Evolutionary conservation across 1,140 invertebrate species (phyloP), one percentile per base, ranked within the genome.

Genomic region (Triops longicaudatus): DNA sequence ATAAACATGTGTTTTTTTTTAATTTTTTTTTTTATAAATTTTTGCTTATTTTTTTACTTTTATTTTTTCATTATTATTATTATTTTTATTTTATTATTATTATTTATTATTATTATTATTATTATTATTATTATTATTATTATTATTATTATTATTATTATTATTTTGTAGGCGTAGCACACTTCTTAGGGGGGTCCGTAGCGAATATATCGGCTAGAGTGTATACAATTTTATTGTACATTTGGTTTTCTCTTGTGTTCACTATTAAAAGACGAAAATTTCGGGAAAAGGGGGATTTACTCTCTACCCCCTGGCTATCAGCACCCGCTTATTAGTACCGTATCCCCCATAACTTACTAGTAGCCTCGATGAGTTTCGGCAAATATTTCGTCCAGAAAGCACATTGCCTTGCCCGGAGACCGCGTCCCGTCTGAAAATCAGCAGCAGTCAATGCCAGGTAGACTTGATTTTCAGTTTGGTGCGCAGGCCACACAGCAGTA

Each of bases 351-450:
- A 14, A 63, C 63, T 14, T 77, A 77, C 76, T 73, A 26, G 72
- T 72, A 22, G 72, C 31, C 14, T 72, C 42, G 72, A 94, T 89
- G 42, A 98, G 86, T 83, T 95, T 91, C 76, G 96, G 96, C 83
- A 98, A 87, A 83, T 97, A 96, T 82, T 94, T 91, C 83, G 96
- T 94, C 96, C 96, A 98, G 85, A 98, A 98, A 75, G 94, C 93
- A 86, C 96, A 98, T 83, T 97, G 90, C 84, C 94, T 94, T 77
- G 93, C 88, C 78, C 95, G 87, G 7, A 93, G 91, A 26, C 95
- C 96, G 75, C 90, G 88, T 10, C 95, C 94, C 26, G 93, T 90
- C n/a, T 89, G 87, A 37, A 90, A 91, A 12, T 88, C 89, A 83
- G 96, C 94, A 1, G 91, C 88, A 79, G 91, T 90, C 74, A 98